These are phyloP conservation scores for Brachionus plicatilis DNA, from an alignment of 1,140 invertebrate species.

Conservation along the genomic window DNA sequence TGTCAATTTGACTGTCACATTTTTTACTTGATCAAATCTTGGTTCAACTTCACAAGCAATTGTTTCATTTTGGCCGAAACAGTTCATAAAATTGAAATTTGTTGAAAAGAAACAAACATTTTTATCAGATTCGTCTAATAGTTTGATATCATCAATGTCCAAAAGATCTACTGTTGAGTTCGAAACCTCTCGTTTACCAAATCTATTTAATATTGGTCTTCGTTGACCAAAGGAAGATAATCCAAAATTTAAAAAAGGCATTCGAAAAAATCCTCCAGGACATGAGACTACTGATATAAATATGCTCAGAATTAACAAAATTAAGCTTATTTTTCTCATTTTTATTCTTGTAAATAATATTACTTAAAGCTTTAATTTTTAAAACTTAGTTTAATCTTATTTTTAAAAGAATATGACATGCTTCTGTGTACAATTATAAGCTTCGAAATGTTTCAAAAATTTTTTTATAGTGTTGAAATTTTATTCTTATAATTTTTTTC, in stretches of 20 bases:
- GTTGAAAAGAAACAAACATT: background rate
- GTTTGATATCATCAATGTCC: background rate
- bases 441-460: too few species aligned
- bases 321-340: background rate
- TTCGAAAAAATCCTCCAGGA: background rate
- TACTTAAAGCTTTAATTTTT: background rate
- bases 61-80: background rate
- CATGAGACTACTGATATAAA: background rate
- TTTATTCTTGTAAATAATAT: background rate
- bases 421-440: background rate
- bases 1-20: background rate
- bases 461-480: too few species aligned
- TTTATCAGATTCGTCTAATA: background rate
- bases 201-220: background rate
- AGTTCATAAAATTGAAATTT: background rate
- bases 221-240: background rate
- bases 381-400: background rate
- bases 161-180: background rate
- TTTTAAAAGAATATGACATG: background rate
- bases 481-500: background rate
- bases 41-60: background rate
- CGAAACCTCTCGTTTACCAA: background rate
- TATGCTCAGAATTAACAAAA: background rate
- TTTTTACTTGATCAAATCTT: background rate
- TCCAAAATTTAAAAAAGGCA: background rate